A percentile compares a stretch with the other conserved stretches of the same genome.
These are phyloP conservation scores for Genyomyrus donnyi DNA, from an alignment of 2,113 vertebrate species.

Conservation along the genomic window DNA sequence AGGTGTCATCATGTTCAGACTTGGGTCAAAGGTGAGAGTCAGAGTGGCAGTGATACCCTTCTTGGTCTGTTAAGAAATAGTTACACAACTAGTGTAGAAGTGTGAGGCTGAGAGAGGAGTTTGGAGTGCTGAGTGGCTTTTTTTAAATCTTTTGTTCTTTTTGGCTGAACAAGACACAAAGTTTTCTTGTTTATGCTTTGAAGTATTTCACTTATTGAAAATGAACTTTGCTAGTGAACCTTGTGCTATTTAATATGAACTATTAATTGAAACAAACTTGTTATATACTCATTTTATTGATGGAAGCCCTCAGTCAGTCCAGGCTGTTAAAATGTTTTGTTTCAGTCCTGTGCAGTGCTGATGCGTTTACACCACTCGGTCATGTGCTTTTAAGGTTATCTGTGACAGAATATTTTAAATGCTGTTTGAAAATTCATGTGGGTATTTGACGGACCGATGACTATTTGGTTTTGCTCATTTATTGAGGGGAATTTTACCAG, in stretches of 20 bases:
- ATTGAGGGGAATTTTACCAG: neutral
- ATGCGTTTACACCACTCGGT: neutral
- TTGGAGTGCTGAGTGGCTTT: neutral
- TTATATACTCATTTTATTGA: neutral
- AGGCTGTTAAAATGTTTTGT: neutral
- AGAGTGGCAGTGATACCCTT: neutral
- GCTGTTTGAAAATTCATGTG: constrained; percentile 13
- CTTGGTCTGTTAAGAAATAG: neutral
- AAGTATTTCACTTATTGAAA: neutral
- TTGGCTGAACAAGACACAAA: neutral
- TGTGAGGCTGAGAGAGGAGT: neutral
- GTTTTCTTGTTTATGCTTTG: neutral
- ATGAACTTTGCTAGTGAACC: neutral
- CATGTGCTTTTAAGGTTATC: constrained; percentile 3
- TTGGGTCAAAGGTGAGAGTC: neutral
- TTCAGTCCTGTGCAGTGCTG: neutral
- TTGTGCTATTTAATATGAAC: neutral
- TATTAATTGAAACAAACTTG: neutral
- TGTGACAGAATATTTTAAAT: constrained; percentile 25
- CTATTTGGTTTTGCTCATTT: constrained; percentile 20
- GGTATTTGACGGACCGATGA: constrained; percentile 17
- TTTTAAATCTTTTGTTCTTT: neutral
- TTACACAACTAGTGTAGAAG: neutral
- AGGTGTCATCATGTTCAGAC: neutral
- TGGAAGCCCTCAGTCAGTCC: neutral